phyloP scores from a whole-genome alignment of 1,140 invertebrate genomes.

The Nymphalis io region DNA sequence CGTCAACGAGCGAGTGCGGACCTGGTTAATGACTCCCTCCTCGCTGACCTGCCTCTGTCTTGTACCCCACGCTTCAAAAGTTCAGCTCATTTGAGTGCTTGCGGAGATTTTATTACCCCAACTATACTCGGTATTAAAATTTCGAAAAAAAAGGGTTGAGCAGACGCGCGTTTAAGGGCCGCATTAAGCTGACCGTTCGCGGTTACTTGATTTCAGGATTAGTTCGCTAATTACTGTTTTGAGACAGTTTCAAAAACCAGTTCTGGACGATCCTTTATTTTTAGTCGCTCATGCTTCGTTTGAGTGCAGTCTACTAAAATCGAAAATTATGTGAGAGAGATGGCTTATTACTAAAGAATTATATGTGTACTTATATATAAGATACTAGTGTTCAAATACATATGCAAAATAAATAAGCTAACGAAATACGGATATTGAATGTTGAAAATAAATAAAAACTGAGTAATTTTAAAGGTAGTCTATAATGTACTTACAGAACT shows the following conservation, averaged over 20 bases:
- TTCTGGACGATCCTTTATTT: slow-evolving; percentile 41
- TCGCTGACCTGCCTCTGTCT: slow-evolving; percentile 76
- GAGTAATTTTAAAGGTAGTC: slow-evolving; percentile 24
- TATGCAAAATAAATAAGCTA: background rate
- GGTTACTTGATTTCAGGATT: slow-evolving; percentile 72
- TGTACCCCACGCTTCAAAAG: slow-evolving; percentile 78
- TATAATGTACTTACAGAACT: slow-evolving; percentile 18
- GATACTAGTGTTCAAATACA: slow-evolving; percentile 3
- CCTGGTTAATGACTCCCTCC: slow-evolving; percentile 71
- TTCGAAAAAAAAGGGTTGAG: slow-evolving; percentile 75
- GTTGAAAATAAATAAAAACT: slow-evolving; percentile 11
- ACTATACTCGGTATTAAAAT: slow-evolving; percentile 76
- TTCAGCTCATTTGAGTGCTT: slow-evolving; percentile 79
- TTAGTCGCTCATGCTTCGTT: slow-evolving; percentile 34
- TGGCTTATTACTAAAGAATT: slow-evolving; percentile 21
- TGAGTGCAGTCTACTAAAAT: slow-evolving; percentile 24
- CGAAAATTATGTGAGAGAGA: slow-evolving; percentile 4
- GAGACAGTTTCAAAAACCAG: slow-evolving; percentile 71
- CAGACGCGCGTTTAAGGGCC: slow-evolving; percentile 70
- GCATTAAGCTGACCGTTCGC: slow-evolving; percentile 72
- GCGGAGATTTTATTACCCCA: slow-evolving; percentile 79
- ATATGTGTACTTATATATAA: no score
- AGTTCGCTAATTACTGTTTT: slow-evolving; percentile 72
- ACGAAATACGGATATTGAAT: slow-evolving; percentile 19
- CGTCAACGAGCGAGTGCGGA: slow-evolving; percentile 43